Base-by-base conservation (phyloP, 2,797 vertebrate genomes). In the Xenentodon cancila region DNA sequence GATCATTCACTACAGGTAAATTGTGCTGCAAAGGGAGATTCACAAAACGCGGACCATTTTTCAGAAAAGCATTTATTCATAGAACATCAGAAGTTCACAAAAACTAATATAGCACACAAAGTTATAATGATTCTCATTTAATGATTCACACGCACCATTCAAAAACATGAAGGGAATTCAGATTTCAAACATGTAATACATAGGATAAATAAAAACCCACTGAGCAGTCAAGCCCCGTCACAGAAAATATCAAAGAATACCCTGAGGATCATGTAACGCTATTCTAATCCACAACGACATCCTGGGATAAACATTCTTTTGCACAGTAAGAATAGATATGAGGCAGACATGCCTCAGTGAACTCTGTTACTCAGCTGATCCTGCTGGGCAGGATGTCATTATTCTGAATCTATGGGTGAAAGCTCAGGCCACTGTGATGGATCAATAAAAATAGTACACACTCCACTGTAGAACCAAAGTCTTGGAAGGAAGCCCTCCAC, bases 381-480 rank as follows among this genome's bases (percentile, higher is more conserved):
- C 15, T 15, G 44, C 27, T 32, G 37, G 1, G 19, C n/a, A 61
- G 3, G 9, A 46, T 27, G 22, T 4, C n/a, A 4, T 86, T 84
- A 91, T n/a, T 82, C 81, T 4, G 75, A 82, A n/a, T 91, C 77
- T 0, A 68, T 25, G 4, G 84, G 82, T 53, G 96, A 97, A 25
- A 83, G 73, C 70, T 94, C 94, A 0, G 91, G 92, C 97, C 97
- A 99, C 54, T 91, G 93, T 7, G 94, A 91, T 0, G 94, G 91
- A 44, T 99, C 97, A 18, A 99, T 89, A 76, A 97, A 99, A 72
- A 98, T 74, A 2, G 95, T 92, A 5, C 95, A 95, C 44, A 95
- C 91, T 18, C 95, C 93, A 0, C 96, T 97, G 89, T 97, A 99
- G 84, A 97, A 94, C 97, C 97, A 99, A 52, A 95, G 94, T 54